These are phyloP conservation scores for Parazoanthus darwini DNA, from an alignment of 92 coral and sea anemone species.

Conservation along the genomic window DNA sequence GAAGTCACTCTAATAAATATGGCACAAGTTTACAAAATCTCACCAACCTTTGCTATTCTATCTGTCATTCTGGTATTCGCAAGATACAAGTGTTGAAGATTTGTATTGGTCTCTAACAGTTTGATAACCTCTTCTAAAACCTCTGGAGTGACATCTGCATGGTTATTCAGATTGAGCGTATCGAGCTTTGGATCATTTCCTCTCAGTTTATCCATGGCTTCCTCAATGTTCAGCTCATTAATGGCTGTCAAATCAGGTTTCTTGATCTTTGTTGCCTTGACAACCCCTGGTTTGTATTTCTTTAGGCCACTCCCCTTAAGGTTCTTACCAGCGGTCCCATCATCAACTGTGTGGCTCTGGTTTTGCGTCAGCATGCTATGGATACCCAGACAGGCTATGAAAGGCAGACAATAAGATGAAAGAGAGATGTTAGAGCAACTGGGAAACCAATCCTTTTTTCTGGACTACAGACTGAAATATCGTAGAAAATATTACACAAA, in stretches of 20 bases:
- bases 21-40: background rate
- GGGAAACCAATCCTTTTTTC: too few species aligned
- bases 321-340: constrained; percentile 71
- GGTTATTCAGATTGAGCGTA: constrained; percentile 83
- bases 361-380: constrained; percentile 86
- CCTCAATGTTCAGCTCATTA: constrained; percentile 84
- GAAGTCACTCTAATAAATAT: background rate
- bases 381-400: constrained; percentile 82
- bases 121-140: constrained; percentile 78
- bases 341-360: constrained; percentile 87
- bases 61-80: constrained; percentile 93
- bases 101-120: constrained; percentile 60
- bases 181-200: constrained; percentile 72
- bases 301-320: constrained; percentile 91
- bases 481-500: too few species aligned
- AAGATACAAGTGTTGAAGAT: constrained; percentile 72
- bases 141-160: constrained; percentile 81
- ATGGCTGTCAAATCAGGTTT: constrained; percentile 94
- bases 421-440: too few species aligned
- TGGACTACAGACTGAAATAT: too few species aligned
- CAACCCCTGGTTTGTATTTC: constrained; percentile 92
- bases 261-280: constrained; percentile 76
- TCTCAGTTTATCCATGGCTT: constrained; percentile 86
- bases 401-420: background rate
- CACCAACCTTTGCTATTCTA: constrained; percentile 75